Conservation (phyloP, 2,888 invertebrate species). For the Hemicrepidius hirtus region DNA sequence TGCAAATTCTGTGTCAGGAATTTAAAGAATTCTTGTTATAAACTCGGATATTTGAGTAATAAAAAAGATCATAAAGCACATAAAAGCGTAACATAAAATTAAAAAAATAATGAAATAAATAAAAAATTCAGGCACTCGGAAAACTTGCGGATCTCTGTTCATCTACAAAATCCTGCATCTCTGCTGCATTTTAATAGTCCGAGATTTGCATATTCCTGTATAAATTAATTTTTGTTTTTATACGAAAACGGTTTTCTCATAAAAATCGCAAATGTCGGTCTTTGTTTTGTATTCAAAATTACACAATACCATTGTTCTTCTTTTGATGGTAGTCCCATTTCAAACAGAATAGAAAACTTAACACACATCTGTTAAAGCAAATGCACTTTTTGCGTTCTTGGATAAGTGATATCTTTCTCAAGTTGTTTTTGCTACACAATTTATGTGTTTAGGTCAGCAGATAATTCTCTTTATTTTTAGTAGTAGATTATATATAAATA, state of each 20-base stretch:
- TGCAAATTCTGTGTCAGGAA: conserved; percentile 2
- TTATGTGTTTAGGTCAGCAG: conserved; percentile 21
- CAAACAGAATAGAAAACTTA: neutral
- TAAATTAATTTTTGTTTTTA: conserved; percentile 5
- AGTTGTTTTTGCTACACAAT: neutral
- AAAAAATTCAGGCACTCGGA: neutral
- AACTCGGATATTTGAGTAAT: neutral
- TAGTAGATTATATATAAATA: neutral
- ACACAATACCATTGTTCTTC: neutral
- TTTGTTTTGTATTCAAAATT: conserved; percentile 4
- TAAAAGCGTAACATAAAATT: conserved; percentile 2
- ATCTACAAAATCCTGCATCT: conserved; percentile 3
- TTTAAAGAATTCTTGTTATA: conserved; percentile 4
- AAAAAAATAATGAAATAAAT: neutral
- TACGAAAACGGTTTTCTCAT: neutral
- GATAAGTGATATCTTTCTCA: conserved; percentile 4
- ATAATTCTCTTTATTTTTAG: conserved; percentile 22
- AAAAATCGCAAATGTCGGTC: neutral
- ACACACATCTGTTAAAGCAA: neutral
- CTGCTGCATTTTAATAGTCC: conserved; percentile 9
- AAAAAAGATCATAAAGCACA: conserved; percentile 7
- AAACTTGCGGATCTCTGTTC: neutral
- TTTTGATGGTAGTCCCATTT: neutral
- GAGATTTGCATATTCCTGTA: conserved; percentile 19
- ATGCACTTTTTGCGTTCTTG: conserved; percentile 17